Evolutionary conservation across 92 coral and sea anemone species (phyloP).

Genomic region (Phymanthus crucifer): DNA sequence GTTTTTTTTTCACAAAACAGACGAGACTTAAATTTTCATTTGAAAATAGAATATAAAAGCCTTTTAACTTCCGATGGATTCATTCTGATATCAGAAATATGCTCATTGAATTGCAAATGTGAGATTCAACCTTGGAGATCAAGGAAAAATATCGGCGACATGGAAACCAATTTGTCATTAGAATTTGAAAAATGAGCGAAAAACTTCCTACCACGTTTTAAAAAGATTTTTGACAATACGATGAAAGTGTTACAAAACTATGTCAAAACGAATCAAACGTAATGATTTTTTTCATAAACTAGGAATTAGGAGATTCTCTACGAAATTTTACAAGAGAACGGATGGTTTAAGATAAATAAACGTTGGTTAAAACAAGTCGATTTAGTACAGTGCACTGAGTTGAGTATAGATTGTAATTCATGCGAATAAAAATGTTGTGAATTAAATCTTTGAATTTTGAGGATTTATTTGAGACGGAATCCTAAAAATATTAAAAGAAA

Average conservation of each 20-base stretch:
- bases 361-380: too few relatives aligned
- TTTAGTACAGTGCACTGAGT: too few relatives aligned
- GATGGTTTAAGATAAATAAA: too few relatives aligned
- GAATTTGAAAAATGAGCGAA: slow-evolving; percentile 6
- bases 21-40: too few relatives aligned
- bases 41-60: not conserved
- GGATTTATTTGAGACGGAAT: not conserved
- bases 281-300: not conserved
- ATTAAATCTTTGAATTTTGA: not conserved
- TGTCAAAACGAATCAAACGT: not conserved
- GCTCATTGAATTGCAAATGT: slow-evolving; percentile 18
- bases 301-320: not conserved
- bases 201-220: not conserved
- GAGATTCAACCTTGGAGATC: not conserved
- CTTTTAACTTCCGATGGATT: not conserved
- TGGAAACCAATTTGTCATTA: not conserved
- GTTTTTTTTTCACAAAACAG: too few relatives aligned
- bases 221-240: not conserved
- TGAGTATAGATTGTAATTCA: too few relatives aligned
- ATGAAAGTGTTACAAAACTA: not conserved
- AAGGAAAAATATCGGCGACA: not conserved
- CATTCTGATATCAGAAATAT: not conserved
- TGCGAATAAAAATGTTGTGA: too few relatives aligned
- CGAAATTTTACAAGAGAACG: too few relatives aligned
- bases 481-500: not conserved